Percentiles rank a stretch among this genome's conserved stretches.
Evolutionary conservation across 2,888 invertebrate genomes (phyloP).

Genomic region (Dorcus hopei): DNA sequence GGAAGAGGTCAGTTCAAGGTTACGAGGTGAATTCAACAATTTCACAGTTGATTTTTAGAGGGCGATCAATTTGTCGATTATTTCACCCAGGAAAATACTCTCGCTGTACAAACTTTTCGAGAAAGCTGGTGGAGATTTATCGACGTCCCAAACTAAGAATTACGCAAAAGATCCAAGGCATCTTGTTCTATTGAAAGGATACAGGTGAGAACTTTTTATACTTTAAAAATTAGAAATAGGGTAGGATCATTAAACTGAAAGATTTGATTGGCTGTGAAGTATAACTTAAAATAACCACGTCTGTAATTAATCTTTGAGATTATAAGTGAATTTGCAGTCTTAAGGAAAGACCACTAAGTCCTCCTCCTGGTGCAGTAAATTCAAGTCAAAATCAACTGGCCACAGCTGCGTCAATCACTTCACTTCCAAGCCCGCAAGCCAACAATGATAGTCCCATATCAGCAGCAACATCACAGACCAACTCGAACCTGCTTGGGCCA

Average conservation of each 20-base stretch:
- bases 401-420: constrained; percentile 45
- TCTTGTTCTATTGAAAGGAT: constrained; percentile 73
- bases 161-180: constrained; percentile 88
- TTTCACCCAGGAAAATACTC: constrained; percentile 86
- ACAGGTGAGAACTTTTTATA: constrained; percentile 49
- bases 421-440: constrained; percentile 54
- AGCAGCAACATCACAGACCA: constrained; percentile 41
- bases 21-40: background rate
- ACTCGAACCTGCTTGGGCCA: constrained; percentile 43
- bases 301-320: too few species aligned
- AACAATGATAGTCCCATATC: constrained; percentile 56
- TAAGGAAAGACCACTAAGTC: constrained; percentile 69
- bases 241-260: background rate
- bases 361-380: constrained; percentile 47
- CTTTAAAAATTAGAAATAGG: background rate
- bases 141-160: constrained; percentile 77
- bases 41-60: constrained; percentile 51
- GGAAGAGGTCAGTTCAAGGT: constrained; percentile 58
- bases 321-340: constrained; percentile 43
- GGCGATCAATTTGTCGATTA: constrained; percentile 80
- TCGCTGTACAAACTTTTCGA: constrained; percentile 84
- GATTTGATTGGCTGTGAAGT: too few species aligned
- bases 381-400: constrained; percentile 44
- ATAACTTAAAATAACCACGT: too few species aligned
- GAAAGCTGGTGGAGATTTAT: constrained; percentile 83